These are phyloP conservation scores for Rousettus leschenaultii DNA, from an alignment of 2,113 vertebrate genomes.

Conservation along the genomic window DNA sequence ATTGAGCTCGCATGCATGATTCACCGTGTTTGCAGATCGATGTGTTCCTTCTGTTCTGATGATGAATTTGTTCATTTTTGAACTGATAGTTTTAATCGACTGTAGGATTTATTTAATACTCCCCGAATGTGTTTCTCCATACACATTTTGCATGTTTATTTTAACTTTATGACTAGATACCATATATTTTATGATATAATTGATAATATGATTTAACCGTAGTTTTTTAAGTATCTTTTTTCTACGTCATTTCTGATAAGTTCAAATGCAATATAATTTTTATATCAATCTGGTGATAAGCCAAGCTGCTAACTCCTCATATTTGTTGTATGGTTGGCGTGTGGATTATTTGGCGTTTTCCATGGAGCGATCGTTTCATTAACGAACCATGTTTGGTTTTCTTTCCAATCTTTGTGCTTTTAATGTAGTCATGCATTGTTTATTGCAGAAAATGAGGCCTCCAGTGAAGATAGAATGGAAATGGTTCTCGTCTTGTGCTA, in stretches of 20 bases:
- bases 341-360: not conserved
- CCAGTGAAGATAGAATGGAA: not conserved
- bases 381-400: not conserved
- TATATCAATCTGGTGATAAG: too few relatives aligned
- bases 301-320: fast-evolving
- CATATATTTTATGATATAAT: not conserved
- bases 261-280: not conserved
- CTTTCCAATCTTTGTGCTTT: not conserved
- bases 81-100: not conserved
- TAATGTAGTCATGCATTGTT: not conserved
- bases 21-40: not conserved
- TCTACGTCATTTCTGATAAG: not conserved
- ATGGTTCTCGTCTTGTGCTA: not conserved
- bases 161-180: not conserved
- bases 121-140: not conserved
- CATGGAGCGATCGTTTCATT: not conserved
- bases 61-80: not conserved
- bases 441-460: not conserved
- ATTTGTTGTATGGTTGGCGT: not conserved
- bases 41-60: not conserved
- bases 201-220: too few relatives aligned
- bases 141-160: not conserved
- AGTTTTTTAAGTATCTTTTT: not conserved
- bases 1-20: not conserved
- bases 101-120: not conserved